Conservation (phyloP, 2,797 vertebrate genomes). For the Halcyon badia region DNA sequence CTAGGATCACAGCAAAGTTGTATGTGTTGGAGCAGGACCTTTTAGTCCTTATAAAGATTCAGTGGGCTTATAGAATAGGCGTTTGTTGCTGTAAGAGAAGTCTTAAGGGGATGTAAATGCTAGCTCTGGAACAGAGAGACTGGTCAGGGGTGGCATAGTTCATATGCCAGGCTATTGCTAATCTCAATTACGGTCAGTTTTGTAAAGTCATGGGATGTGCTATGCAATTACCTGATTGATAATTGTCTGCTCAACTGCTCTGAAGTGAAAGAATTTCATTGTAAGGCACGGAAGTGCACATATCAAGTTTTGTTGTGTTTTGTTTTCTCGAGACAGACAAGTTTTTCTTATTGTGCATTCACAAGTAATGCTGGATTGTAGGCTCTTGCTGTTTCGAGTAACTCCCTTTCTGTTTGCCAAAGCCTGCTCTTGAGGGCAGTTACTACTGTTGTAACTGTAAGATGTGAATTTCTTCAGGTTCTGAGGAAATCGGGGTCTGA, state of each 20-base stretch:
- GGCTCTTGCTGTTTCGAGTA: no score
- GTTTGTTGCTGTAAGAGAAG: background rate
- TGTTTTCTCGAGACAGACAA: background rate
- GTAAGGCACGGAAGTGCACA: background rate
- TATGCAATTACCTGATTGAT: background rate
- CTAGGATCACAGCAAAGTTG: background rate
- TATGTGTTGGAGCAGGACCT: background rate
- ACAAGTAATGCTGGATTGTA: no score
- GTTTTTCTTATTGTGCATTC: no score
- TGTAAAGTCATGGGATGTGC: background rate
- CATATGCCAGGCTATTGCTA: background rate
- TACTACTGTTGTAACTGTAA: background rate
- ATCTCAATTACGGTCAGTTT: background rate
- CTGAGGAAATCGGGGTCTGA: background rate
- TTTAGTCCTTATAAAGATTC: background rate
- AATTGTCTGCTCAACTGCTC: background rate
- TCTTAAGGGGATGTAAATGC: background rate
- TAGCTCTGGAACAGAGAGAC: background rate
- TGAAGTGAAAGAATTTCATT: background rate
- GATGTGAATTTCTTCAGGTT: background rate
- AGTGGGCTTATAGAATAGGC: background rate
- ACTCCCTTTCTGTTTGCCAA: no score
- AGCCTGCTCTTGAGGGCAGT: background rate
- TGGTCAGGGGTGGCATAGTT: background rate
- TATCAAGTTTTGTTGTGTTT: background rate